Evolutionary conservation across 2,113 vertebrate species (phyloP).

Genomic region (Pampusana beccarii): DNA sequence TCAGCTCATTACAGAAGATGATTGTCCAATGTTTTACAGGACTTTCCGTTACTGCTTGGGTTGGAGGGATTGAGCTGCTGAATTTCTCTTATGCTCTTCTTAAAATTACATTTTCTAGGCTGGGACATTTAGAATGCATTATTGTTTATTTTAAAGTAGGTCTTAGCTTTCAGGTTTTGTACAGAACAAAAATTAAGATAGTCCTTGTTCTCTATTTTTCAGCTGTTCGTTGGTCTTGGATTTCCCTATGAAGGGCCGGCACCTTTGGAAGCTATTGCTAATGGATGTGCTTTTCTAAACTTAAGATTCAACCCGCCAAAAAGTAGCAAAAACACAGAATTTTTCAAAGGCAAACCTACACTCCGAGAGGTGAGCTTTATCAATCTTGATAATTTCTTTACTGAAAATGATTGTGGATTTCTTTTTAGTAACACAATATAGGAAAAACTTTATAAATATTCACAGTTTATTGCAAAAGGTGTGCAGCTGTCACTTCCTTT

Average conservation of each 20-base stretch:
- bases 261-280: slow-evolving; percentile 96
- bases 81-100: neutral
- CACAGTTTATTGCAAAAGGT: neutral
- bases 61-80: neutral
- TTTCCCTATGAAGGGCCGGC: slow-evolving; percentile 97
- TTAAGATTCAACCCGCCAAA: slow-evolving; percentile 93
- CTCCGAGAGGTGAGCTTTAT: slow-evolving; percentile 88
- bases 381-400: neutral
- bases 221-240: slow-evolving; percentile 97
- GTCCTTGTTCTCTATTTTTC: slow-evolving; percentile 50
- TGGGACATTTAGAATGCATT: neutral
- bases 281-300: slow-evolving; percentile 96
- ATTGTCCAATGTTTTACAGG: slow-evolving; percentile 59
- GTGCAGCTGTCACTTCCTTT: neutral
- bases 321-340: slow-evolving; percentile 98
- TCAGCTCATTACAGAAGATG: slow-evolving; percentile 66
- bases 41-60: neutral
- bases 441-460: neutral
- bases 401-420: neutral
- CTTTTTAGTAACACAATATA: neutral
- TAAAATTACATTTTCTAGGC: neutral
- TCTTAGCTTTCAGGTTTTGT: slow-evolving; percentile 13
- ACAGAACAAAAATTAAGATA: neutral
- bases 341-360: slow-evolving; percentile 98
- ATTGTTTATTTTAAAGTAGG: neutral